Conservation (phyloP, 2,888 invertebrate genomes). For the Amiota communis region DNA sequence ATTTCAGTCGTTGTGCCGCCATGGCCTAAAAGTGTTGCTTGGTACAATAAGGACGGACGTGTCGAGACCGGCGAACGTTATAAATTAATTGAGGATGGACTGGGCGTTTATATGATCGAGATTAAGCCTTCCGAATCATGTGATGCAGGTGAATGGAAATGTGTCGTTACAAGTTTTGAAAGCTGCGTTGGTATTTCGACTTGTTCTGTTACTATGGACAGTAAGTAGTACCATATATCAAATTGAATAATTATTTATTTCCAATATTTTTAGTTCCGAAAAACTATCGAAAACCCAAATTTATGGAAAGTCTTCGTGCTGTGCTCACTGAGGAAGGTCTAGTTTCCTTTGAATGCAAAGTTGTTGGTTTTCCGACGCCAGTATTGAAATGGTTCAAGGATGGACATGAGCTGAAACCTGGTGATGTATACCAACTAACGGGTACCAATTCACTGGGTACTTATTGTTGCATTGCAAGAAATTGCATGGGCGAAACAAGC, state of each 20-base stretch:
- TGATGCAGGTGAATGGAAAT: constrained; percentile 93
- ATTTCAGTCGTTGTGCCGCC: constrained; percentile 85
- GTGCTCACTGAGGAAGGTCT: constrained; percentile 92
- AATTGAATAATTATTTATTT: constrained; percentile 7
- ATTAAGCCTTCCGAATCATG: constrained; percentile 83
- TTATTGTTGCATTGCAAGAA: constrained; percentile 90
- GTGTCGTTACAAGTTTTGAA: constrained; percentile 85
- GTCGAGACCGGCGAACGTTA: constrained; percentile 82
- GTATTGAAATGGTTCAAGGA: constrained; percentile 93
- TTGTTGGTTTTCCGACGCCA: constrained; percentile 93
- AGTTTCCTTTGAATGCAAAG: constrained; percentile 94
- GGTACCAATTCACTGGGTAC: constrained; percentile 92
- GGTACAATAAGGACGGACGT: constrained; percentile 90
- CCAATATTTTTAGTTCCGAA: constrained; percentile 82
- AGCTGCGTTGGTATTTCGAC: constrained; percentile 85
- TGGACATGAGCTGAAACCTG: constrained; percentile 91
- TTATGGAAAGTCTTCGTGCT: constrained; percentile 91
- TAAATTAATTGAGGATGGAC: constrained; percentile 84
- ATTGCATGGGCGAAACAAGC: constrained; percentile 92
- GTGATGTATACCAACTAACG: constrained; percentile 92
- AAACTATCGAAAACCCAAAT: constrained; percentile 90
- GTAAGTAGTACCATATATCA: constrained; percentile 74
- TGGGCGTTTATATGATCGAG: constrained; percentile 86
- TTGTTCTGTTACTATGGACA: constrained; percentile 84
- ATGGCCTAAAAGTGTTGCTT: constrained; percentile 86